phyloP scores from a whole-genome alignment of 2,888 invertebrate genomes.

The Rhagium mordax region DNA sequence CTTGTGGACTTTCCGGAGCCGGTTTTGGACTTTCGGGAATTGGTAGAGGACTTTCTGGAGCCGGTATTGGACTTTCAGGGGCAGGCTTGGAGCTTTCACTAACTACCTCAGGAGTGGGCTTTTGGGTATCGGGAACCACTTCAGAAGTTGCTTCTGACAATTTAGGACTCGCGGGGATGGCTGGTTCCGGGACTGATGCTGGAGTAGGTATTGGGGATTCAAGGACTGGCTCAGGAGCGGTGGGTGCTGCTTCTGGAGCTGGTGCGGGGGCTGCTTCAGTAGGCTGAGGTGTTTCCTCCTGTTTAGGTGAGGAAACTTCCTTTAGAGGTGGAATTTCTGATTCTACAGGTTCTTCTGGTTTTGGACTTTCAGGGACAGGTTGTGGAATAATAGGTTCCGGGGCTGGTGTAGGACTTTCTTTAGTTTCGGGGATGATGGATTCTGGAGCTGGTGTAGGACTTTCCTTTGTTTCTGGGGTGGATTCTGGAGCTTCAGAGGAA shows the following conservation, averaged over 20 bases:
- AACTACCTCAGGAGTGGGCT: neutral
- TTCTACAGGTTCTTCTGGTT: neutral
- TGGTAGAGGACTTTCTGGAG: slow-evolving; percentile 33
- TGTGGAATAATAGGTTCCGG: slow-evolving; percentile 50
- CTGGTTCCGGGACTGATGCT: slow-evolving; percentile 22
- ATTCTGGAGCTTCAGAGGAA: slow-evolving; percentile 39
- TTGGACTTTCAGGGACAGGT: slow-evolving; percentile 43
- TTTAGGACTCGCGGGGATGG: too few species aligned
- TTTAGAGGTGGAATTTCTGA: slow-evolving; percentile 14
- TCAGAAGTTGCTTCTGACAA: too few species aligned
- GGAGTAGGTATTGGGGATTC: neutral
- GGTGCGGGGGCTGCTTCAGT: slow-evolving; percentile 40
- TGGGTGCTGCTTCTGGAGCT: slow-evolving; percentile 32
- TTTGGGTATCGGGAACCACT: slow-evolving; percentile 35
- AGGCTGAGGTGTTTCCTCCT: neutral
- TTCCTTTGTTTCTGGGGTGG: slow-evolving; percentile 14
- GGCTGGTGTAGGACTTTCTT: slow-evolving; percentile 23
- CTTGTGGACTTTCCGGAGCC: slow-evolving; percentile 19
- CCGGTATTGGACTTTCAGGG: neutral
- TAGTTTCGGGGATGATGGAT: slow-evolving; percentile 17
- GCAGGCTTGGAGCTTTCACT: neutral
- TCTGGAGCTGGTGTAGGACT: slow-evolving; percentile 23
- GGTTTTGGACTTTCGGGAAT: slow-evolving; percentile 28
- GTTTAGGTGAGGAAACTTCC: slow-evolving; percentile 32
- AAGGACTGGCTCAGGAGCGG: too few species aligned